These are phyloP conservation scores for Chaetogeoica ovagalla DNA, from an alignment of 2,888 invertebrate genomes.

Conservation along the genomic window DNA sequence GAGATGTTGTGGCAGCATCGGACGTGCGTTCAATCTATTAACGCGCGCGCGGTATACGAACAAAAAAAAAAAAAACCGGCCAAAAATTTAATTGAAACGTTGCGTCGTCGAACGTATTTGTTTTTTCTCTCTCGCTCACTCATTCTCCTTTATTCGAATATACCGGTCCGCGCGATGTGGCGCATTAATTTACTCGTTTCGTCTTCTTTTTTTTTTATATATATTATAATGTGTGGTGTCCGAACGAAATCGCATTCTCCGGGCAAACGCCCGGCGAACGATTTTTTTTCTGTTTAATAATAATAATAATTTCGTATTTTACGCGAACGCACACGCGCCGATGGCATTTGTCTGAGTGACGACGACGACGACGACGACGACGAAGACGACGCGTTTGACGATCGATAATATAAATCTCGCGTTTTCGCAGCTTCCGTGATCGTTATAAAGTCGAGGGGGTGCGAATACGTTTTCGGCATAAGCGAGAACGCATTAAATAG, in stretches of 20 bases:
- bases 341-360: background rate
- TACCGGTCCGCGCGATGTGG: too few species aligned
- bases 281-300: too few species aligned
- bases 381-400: background rate
- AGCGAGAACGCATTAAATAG: constrained; percentile 38
- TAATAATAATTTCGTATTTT: too few species aligned
- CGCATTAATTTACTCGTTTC: too few species aligned
- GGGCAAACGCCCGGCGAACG: too few species aligned
- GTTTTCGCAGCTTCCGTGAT: background rate
- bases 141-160: too few species aligned
- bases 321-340: background rate
- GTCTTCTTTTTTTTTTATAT: too few species aligned
- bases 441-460: constrained; percentile 1
- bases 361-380: background rate
- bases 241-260: too few species aligned
- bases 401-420: constrained; percentile 3
- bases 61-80: background rate
- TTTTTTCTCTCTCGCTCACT: too few species aligned
- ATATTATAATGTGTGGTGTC: too few species aligned
- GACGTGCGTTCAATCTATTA: background rate
- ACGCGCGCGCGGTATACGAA: too few species aligned
- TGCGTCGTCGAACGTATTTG: background rate
- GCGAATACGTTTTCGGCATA: constrained; percentile 36
- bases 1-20: background rate
- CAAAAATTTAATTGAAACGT: background rate